A percentile compares a stretch with the other conserved stretches of the same genome.
These are phyloP conservation scores for Steinernema feltiae DNA, from an alignment of 1,140 invertebrate genomes.

Conservation along the genomic window DNA sequence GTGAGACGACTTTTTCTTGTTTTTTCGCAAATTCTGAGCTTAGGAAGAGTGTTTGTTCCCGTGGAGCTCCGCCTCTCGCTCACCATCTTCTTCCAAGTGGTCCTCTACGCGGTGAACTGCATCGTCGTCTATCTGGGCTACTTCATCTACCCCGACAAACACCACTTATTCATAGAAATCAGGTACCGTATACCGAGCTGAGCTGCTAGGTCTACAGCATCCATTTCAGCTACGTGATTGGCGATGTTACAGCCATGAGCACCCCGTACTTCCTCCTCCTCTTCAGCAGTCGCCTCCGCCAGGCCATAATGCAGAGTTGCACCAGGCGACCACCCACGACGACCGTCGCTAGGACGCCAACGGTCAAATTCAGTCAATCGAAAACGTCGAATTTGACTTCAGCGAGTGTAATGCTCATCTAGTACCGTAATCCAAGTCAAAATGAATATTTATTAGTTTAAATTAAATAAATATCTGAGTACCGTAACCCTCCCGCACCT, in stretches of 20 bases:
- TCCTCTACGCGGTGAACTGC: neutral
- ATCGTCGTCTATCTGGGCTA: neutral
- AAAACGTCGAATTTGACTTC: neutral
- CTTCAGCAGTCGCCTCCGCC: neutral
- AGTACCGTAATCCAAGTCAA: too few relatives aligned
- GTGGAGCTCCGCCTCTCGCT: neutral
- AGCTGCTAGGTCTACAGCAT: neutral
- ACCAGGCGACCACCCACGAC: neutral
- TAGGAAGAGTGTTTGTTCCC: neutral
- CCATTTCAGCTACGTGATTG: neutral
- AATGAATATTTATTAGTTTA: too few relatives aligned
- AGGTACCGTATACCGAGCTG: neutral
- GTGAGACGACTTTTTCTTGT: neutral
- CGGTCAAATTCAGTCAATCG: neutral
- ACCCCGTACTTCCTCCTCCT: neutral
- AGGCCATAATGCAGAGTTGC: neutral
- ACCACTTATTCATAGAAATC: neutral
- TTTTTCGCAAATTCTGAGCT: neutral
- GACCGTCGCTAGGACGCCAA: neutral
- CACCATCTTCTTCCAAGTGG: neutral
- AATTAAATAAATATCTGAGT: too few relatives aligned
- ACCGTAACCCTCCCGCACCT: too few relatives aligned
- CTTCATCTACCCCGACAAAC: neutral
- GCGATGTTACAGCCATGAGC: neutral
- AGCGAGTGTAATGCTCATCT: too few relatives aligned